Percentiles rank a stretch among this genome's conserved stretches.
Conservation (phyloP, 2,113 vertebrate genomes). For the Lamprotornis superbus region DNA sequence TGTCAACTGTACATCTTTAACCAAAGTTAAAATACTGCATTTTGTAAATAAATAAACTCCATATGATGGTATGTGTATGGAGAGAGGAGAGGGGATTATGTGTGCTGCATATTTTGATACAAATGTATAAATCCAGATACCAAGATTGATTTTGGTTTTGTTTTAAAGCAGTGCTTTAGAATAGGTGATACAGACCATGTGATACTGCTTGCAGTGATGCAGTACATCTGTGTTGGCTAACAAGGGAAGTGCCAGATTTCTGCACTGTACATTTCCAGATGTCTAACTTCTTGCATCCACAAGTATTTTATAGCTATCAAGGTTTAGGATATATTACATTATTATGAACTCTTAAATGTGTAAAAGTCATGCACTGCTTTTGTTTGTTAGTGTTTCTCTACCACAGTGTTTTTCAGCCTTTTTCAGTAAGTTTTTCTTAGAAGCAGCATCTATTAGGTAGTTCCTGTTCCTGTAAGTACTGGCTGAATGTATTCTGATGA, state of each 20-base stretch:
- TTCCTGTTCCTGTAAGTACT: neutral
- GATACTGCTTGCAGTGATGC: neutral
- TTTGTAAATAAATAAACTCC: neutral
- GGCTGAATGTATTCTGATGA: neutral
- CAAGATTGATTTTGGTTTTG: neutral
- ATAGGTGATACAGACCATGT: neutral
- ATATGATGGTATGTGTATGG: neutral
- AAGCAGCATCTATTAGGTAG: neutral
- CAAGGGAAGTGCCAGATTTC: neutral
- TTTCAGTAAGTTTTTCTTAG: neutral
- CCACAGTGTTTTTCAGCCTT: neutral
- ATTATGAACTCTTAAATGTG: neutral
- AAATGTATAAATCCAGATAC: neutral
- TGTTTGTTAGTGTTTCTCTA: neutral
- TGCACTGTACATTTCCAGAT: neutral
- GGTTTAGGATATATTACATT: neutral
- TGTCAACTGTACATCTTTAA: neutral
- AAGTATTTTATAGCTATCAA: neutral
- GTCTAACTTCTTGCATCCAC: neutral
- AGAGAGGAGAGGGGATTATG: neutral
- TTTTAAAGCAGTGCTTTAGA: neutral
- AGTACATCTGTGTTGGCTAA: neutral
- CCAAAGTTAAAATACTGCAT: neutral
- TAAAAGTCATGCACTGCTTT: neutral
- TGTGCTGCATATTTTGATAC: neutral